Percentiles rank a stretch among this genome's conserved stretches.
These are phyloP conservation scores for Saccostrea glomerata DNA, from an alignment of 1,140 invertebrate species.

Conservation along the genomic window DNA sequence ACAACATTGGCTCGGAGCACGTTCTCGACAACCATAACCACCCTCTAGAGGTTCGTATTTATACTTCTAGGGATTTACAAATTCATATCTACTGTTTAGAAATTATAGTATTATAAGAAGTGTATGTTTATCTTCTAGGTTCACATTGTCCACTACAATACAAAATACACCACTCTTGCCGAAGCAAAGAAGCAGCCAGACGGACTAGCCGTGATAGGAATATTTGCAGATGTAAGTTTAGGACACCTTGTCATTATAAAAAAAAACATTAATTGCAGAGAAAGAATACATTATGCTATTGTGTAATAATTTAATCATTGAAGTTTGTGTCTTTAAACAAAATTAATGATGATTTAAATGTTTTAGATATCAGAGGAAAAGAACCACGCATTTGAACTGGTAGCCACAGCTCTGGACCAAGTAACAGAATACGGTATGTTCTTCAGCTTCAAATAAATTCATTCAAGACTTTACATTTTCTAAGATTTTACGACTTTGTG, in stretches of 20 bases:
- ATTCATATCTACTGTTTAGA: no score
- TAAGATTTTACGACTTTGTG: background rate
- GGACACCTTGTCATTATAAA: no score
- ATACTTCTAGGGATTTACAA: background rate
- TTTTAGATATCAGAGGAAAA: slow-evolving; percentile 23
- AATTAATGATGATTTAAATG: background rate
- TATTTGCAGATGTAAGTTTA: slow-evolving; percentile 84
- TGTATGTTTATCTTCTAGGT: slow-evolving; percentile 69
- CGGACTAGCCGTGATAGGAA: slow-evolving; percentile 86
- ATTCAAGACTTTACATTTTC: background rate
- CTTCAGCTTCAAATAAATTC: background rate
- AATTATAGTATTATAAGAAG: background rate
- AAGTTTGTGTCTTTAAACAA: no score
- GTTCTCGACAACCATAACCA: slow-evolving; percentile 54
- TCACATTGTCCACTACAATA: slow-evolving; percentile 86
- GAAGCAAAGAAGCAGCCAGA: slow-evolving; percentile 82
- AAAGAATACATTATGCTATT: no score
- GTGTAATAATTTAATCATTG: no score
- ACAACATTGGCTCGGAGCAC: slow-evolving; percentile 68
- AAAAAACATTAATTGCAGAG: no score
- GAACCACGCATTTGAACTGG: slow-evolving; percentile 16
- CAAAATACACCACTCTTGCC: slow-evolving; percentile 81
- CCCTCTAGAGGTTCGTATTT: slow-evolving; percentile 63
- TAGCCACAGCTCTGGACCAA: slow-evolving; percentile 30
- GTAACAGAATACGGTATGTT: slow-evolving; percentile 31